Evolutionary conservation across 2,113 vertebrate species (phyloP), one percentile per base, ranked within the genome.

Genomic region (Kryptolebias marmoratus): DNA sequence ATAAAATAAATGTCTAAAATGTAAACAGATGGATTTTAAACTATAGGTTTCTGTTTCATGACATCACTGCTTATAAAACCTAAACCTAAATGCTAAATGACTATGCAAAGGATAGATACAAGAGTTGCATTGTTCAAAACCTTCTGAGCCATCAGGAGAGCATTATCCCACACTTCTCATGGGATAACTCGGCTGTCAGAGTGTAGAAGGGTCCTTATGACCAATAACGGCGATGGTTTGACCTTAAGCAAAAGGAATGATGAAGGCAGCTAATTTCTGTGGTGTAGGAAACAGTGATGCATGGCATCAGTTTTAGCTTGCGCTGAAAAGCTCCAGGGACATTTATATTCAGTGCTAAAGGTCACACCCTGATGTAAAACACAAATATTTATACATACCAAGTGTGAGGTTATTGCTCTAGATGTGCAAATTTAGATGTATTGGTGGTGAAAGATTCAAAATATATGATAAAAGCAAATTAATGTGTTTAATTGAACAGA

Each of bases 261-360:
- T 88, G 71, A 87, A 89, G 66, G 81, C 84, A 80, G 71, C 72
- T 85, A 68, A 90, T 90, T 80, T 80, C 60, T 66, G 3, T 71
- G 47, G 48, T 71, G 64, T 30, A 73, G 68, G 68, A 66, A 45
- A 58, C 52, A 16, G 64, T 86, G 83, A 87, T 72, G 66, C 83
- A 79, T 82, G 68, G 69, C 71, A 61, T 86, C 57, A 85, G 82
- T 87, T 80, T 77, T 61, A 75, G 22, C 42, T 45, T 11, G n/a
- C 74, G 64, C 48, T 12, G 11, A 59, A 45, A 75, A 55, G 71
- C 82, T 86, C 81, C 36, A 5, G 78, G 74, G 77, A 78, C 28
- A 5, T 64, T 75, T 15, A 71, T 61, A 49, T 52, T 45, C 65
- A 28, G 64, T 3, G 55, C 78, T 78, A 85, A 87, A 88, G 84